Percentiles rank a stretch among this genome's conserved stretches.
These are phyloP conservation scores for Hemaris fuciformis DNA, from an alignment of 2,888 invertebrate species.

Conservation along the genomic window DNA sequence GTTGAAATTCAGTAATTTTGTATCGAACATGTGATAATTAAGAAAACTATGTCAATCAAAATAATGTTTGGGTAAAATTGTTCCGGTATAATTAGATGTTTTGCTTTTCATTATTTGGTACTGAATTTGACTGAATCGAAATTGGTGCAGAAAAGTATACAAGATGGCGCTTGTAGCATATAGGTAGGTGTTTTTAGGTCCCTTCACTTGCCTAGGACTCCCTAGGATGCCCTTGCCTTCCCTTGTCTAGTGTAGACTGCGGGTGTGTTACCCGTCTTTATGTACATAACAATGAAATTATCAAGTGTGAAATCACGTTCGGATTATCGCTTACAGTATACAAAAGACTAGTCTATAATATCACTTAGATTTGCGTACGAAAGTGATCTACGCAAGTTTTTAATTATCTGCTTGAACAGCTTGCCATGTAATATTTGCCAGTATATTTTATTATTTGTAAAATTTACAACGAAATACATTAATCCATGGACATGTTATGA, in stretches of 20 bases:
- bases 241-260: not conserved
- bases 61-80: not conserved
- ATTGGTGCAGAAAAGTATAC: not conserved
- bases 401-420: conserved; percentile 1
- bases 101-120: not conserved
- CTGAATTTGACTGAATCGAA: not conserved
- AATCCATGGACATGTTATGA: not conserved
- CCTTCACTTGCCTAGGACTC: not conserved
- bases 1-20: not conserved
- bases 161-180: conserved; percentile 3
- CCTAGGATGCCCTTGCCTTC: not conserved
- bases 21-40: conserved; percentile 9
- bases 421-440: not conserved
- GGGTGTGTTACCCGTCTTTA: not conserved
- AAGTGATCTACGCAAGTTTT: not conserved
- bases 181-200: not conserved
- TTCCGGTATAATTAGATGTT: not conserved
- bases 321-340: not conserved
- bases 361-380: not conserved
- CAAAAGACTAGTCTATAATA: not conserved
- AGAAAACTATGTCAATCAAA: conserved; percentile 7
- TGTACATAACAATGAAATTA: not conserved
- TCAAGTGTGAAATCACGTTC: not conserved
- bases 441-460: not conserved
- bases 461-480: not conserved